Conservation (phyloP, 2,113 vertebrate species). For the Menura novaehollandiae region DNA sequence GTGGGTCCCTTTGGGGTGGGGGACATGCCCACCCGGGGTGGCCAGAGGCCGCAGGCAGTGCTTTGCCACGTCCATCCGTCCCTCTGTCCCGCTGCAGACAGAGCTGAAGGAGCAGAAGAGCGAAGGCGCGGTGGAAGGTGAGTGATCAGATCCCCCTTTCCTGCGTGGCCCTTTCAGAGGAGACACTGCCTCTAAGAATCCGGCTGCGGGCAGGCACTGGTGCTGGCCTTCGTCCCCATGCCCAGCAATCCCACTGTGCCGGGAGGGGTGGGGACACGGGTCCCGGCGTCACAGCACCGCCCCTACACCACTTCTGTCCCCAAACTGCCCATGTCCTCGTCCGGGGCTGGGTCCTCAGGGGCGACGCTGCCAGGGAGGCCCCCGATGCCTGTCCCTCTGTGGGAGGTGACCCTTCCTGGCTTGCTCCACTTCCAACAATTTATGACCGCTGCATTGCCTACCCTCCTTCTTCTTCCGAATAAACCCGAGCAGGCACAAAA, state of each 20-base stretch:
- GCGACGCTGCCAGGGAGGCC: not conserved
- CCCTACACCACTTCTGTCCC: not conserved
- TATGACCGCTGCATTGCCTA: not conserved
- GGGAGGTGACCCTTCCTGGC: not conserved
- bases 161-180: not conserved
- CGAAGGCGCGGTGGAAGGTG: not conserved
- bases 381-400: not conserved
- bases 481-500: not conserved
- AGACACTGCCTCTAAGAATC: not conserved
- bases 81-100: not conserved
- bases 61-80: not conserved
- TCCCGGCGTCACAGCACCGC: fast-evolving
- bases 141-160: not conserved
- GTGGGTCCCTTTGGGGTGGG: not conserved
- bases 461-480: not conserved
- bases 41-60: fast-evolving
- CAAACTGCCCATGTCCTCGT: fast-evolving
- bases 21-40: fast-evolving
- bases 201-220: fast-evolving
- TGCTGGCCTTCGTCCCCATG: fast-evolving
- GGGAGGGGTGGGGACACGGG: fast-evolving
- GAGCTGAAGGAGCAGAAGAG: not conserved
- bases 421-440: not conserved
- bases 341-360: not conserved
- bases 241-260: fast-evolving